Base-by-base conservation (phyloP, 2,113 vertebrate genomes). In the Nyctibius bracteatus region DNA sequence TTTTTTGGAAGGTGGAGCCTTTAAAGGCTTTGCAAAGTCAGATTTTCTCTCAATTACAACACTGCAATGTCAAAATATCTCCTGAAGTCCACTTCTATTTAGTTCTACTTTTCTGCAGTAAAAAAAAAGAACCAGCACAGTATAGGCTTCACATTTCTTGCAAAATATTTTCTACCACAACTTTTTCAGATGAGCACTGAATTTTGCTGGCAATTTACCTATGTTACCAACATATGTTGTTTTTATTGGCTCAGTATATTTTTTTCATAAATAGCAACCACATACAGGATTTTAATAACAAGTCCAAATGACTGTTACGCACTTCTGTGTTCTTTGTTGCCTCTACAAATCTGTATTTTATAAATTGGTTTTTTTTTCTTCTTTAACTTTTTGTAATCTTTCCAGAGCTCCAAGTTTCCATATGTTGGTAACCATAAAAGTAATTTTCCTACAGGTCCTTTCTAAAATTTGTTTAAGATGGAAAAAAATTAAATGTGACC, bases 191-290 rank as follows among this genome's bases (percentile, higher is more conserved):
- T 57, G 59, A 91, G 28, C 30, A n/a, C 27, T 90, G 81, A 70
- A 70, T 86, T 90, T 83, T 74, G 39, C 68, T 95, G 81, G 82
- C 58, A 92, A 57, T 94, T 93, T 81, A 92, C 44, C 31, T 90
- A 58, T 37, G 59, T 74, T 58, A 67, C n/a, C 87, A 74, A 84
- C 86, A 91, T 90, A 25, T 9, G 59, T 57, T 94, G 66, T 61
- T 92, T 92, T 89, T 77, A 81, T 84, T 91, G 95, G 86, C 88
- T 80, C 22, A 44, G 9, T 39, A n/a, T 41, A 46, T 92, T 46
- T 92, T 75, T 96, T 96, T 94, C 65, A 81, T 95, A 92, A 93
- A 95, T 88, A 88, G 61, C 22, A 97, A 90, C 27, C 24, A 58
- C 68, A 88, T 91, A 95, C 41, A 94, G 59, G 31, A 86, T 88